Conservation (phyloP, 2,888 invertebrate genomes). For the Lithophane ornitopus region DNA sequence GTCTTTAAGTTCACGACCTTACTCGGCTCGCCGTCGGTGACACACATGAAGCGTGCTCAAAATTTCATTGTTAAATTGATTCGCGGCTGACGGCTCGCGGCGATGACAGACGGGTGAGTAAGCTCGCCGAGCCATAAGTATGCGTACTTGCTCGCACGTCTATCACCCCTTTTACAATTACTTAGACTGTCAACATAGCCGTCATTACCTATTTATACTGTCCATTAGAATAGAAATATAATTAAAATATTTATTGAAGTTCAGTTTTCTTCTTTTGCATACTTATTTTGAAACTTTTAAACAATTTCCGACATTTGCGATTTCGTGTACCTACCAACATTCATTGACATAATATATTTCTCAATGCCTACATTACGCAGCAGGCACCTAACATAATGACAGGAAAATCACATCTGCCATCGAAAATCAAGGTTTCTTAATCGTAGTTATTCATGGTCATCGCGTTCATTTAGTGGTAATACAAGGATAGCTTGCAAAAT, state of each 20-base stretch:
- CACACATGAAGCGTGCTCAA: no score
- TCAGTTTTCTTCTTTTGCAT: background rate
- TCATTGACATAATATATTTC: background rate
- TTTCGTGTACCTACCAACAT: background rate
- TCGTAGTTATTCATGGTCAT: constrained; percentile 45
- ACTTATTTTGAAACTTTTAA: background rate
- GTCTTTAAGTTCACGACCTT: no score
- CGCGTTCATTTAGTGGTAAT: constrained; percentile 33
- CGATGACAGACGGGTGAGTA: no score
- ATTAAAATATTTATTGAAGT: background rate
- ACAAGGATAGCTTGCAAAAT: constrained; percentile 41
- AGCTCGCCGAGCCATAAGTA: no score
- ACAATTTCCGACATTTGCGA: background rate
- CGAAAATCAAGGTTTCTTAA: constrained; percentile 44
- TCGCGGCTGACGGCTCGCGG: no score
- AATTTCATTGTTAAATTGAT: no score
- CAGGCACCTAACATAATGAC: constrained; percentile 11
- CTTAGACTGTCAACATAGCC: no score
- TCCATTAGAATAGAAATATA: background rate
- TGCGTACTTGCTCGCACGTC: no score
- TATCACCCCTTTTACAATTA: no score
- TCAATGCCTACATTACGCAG: background rate
- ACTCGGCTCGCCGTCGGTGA: no score
- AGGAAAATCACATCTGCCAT: constrained; percentile 35
- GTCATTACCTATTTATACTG: no score